Evolutionary conservation across 2,888 invertebrate species (phyloP).

Genomic region (Tachina grossa): DNA sequence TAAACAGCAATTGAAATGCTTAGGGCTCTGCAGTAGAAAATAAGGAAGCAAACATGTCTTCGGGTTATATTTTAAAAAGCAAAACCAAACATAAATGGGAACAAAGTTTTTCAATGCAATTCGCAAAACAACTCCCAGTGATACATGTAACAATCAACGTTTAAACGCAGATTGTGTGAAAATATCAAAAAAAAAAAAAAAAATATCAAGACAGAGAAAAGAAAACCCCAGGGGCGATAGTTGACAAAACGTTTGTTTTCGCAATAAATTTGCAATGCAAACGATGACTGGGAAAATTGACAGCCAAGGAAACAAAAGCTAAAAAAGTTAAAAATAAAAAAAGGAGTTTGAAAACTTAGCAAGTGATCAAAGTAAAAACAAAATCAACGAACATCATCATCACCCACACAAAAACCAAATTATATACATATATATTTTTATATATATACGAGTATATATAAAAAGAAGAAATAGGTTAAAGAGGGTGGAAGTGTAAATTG

Average conservation of each 20-base stretch:
- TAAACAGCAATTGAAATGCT: constrained; percentile 49
- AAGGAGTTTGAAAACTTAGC: constrained; percentile 32
- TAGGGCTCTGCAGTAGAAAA: constrained; percentile 37
- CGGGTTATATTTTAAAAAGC: constrained; percentile 53
- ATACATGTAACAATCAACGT: constrained; percentile 37
- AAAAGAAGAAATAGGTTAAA: constrained; percentile 13
- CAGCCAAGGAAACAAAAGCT: constrained; percentile 27
- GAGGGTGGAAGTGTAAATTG: constrained; percentile 48
- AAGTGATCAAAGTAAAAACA: constrained; percentile 52
- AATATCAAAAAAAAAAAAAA: constrained; percentile 29
- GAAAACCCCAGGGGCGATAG: constrained; percentile 61
- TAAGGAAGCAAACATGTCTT: constrained; percentile 53
- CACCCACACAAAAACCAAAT: constrained; percentile 10
- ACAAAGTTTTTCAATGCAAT: constrained; percentile 49
- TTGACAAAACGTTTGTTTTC: constrained; percentile 69
- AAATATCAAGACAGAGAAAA: constrained; percentile 4
- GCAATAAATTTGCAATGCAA: constrained; percentile 59
- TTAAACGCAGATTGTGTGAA: constrained; percentile 61
- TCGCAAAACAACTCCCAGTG: constrained; percentile 34
- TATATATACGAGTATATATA: not conserved
- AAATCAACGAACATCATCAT: not conserved
- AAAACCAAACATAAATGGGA: constrained; percentile 46
- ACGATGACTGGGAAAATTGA: constrained; percentile 45
- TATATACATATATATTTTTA: not conserved
- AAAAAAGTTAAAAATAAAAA: constrained; percentile 38